phyloP scores from a whole-genome alignment of 2,888 invertebrate genomes.

The Tenthredo distinguenda region DNA sequence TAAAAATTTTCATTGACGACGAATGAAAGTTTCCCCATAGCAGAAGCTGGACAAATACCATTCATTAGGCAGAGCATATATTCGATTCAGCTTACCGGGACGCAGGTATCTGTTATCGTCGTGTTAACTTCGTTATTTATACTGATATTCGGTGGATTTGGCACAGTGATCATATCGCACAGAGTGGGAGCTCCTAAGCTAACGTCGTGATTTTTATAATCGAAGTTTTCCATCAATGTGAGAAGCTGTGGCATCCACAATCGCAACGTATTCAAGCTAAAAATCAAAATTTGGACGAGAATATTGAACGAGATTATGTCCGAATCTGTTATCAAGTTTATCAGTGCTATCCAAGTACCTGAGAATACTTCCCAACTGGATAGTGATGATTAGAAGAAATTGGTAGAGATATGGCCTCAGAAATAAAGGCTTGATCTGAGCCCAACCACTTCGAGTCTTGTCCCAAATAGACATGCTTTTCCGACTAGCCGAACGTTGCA shows the following conservation, averaged over 20 bases:
- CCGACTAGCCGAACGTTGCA: neutral
- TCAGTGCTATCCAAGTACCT: neutral
- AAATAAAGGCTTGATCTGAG: slow-evolving; percentile 23
- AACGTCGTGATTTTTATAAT: slow-evolving; percentile 1
- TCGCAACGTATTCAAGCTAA: slow-evolving; percentile 57
- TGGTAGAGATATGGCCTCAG: neutral
- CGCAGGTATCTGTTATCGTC: neutral
- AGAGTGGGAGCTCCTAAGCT: slow-evolving; percentile 52
- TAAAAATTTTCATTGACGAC: slow-evolving; percentile 50
- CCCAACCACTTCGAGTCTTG: slow-evolving; percentile 27
- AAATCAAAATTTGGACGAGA: neutral
- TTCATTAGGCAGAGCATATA: neutral
- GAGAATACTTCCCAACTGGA: slow-evolving; percentile 39
- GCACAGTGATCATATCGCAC: slow-evolving; percentile 53
- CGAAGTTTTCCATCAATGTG: slow-evolving; percentile 56
- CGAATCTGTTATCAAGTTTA: neutral
- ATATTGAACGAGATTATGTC: neutral
- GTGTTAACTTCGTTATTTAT: neutral
- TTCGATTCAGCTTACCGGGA: slow-evolving; percentile 1
- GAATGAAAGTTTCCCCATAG: neutral
- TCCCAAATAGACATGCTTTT: slow-evolving; percentile 17
- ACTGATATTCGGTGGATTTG: neutral
- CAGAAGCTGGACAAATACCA: neutral
- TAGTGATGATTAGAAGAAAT: slow-evolving; percentile 23
- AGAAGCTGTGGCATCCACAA: slow-evolving; percentile 61